Percentiles rank a stretch among this genome's conserved stretches.
Evolutionary conservation across 2,113 vertebrate species (phyloP).

Genomic region (Lophochroa leadbeateri): DNA sequence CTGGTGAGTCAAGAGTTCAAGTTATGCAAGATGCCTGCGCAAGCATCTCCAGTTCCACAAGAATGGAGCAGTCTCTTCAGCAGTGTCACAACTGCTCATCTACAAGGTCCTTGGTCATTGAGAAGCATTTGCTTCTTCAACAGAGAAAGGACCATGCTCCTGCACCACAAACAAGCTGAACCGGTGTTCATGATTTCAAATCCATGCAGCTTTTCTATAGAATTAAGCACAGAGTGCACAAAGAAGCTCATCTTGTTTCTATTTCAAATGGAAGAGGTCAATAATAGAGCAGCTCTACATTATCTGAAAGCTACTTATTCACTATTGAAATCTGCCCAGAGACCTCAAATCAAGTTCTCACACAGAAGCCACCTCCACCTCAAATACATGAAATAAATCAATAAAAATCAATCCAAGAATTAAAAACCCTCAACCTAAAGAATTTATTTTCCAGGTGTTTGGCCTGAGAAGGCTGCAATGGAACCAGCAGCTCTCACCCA

Average conservation of each 20-base stretch:
- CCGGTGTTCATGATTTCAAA: not conserved
- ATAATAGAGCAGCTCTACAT: not conserved
- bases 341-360: not conserved
- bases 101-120: not conserved
- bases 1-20: not conserved
- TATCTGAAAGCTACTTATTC: not conserved
- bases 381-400: not conserved
- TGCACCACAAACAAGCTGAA: not conserved
- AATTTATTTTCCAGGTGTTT: not conserved
- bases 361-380: not conserved
- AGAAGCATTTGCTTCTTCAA: not conserved
- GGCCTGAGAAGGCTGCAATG: not conserved
- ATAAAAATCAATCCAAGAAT: not conserved
- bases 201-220: not conserved
- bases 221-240: not conserved
- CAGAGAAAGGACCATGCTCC: not conserved
- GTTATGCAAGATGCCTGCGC: not conserved
- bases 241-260: not conserved
- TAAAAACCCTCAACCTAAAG: not conserved
- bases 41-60: not conserved
- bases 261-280: not conserved
- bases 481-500: not conserved
- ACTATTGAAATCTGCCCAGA: not conserved
- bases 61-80: not conserved
- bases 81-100: not conserved